These are phyloP conservation scores for Ariopsis seemanni DNA, from an alignment of 2,113 vertebrate genomes.

Conservation along the genomic window DNA sequence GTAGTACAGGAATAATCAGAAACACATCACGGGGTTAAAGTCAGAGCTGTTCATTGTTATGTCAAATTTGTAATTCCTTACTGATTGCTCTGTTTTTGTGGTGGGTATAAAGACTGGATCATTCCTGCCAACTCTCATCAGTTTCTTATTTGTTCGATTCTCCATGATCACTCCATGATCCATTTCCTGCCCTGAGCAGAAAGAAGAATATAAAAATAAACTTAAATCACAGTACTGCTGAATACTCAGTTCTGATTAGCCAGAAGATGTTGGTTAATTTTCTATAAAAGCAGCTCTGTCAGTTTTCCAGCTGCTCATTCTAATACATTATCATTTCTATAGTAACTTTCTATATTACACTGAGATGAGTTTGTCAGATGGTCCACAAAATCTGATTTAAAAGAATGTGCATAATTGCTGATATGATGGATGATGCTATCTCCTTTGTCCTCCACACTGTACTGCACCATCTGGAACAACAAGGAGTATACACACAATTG, in stretches of 20 bases:
- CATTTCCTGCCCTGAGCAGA: neutral
- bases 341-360: neutral
- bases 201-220: neutral
- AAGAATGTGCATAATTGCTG: neutral
- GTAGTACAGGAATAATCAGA: neutral
- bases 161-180: neutral
- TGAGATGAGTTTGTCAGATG: neutral
- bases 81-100: neutral
- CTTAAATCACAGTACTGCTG: neutral
- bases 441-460: no score
- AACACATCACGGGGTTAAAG: neutral
- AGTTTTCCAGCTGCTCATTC: neutral
- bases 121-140: slow-evolving; percentile 14
- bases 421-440: no score
- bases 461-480: no score
- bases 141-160: neutral
- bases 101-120: neutral
- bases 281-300: neutral
- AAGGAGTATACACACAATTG: no score
- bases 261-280: neutral
- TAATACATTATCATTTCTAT: neutral
- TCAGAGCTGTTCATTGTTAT: slow-evolving; percentile 4
- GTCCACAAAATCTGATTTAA: neutral
- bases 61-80: slow-evolving; percentile 9
- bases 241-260: neutral